phyloP scores from a whole-genome alignment of 2,888 invertebrate genomes.

The Lordiphosa andalusiaca region DNA sequence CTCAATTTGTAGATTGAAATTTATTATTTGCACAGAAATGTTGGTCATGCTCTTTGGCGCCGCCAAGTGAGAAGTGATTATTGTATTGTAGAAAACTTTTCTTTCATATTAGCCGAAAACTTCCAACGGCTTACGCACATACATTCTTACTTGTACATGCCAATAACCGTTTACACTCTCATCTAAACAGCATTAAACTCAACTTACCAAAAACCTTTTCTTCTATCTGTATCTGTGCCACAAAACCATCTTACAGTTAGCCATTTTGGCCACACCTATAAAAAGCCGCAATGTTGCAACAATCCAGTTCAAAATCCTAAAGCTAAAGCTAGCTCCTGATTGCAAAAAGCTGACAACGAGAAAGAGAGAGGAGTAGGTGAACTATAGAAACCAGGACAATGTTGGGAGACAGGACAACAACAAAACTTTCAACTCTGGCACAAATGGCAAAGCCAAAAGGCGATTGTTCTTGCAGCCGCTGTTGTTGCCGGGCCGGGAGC shows the following conservation, averaged over 20 bases:
- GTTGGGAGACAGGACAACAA: constrained; percentile 31
- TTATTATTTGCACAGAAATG: no score
- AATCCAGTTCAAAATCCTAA: constrained; percentile 33
- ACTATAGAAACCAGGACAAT: constrained; percentile 28
- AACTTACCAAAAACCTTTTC: constrained; percentile 1
- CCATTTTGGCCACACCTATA: constrained; percentile 40
- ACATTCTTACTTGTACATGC: background rate
- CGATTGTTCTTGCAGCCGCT: constrained; percentile 2
- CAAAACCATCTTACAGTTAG: constrained; percentile 19
- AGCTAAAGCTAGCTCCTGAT: constrained; percentile 33
- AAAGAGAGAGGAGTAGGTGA: background rate
- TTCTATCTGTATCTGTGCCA: constrained; percentile 11
- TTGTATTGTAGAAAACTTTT: background rate
- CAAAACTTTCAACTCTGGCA: constrained; percentile 42
- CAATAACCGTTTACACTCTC: constrained; percentile 22
- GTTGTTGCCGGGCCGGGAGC: constrained; percentile 19
- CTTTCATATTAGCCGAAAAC: constrained; percentile 2
- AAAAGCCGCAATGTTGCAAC: constrained; percentile 38
- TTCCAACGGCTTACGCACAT: no score
- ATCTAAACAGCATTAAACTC: constrained; percentile 23
- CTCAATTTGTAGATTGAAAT: no score
- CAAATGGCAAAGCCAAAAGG: constrained; percentile 48
- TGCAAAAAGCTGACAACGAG: constrained; percentile 35
- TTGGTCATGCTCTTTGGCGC: no score
- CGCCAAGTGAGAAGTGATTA: no score